Evolutionary conservation across 2,888 invertebrate species (phyloP), one percentile per base, ranked within the genome.

Genomic region (Drosophila sordidapex): DNA sequence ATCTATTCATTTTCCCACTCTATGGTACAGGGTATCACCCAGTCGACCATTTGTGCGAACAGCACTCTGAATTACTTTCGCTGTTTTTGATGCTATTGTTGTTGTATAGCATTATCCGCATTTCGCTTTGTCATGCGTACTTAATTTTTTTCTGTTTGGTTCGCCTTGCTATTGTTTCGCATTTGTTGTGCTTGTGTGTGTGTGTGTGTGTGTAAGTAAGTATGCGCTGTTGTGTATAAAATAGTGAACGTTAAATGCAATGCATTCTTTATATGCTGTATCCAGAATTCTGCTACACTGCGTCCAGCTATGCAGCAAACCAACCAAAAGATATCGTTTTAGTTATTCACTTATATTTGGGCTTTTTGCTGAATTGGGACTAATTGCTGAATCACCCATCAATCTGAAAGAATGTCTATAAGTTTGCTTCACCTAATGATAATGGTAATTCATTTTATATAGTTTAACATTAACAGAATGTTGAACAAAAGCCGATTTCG

Each of bases 71-170:
- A 36, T 36, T 54, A 27, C 21, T 54, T 48, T 36, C 35, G 27
- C 54, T 63, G 15, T n/a, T 56, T 21, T 49, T 59, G 25, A 38
- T 68, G 49, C 21, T 49, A 35, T 36, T 72, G 40, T 66, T 67
- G 25, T 62, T 72, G 40, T 62, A 64, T 63, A 64, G 67, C 67
- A 79, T 84, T 84, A 87, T 87, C 88, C 75, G 79, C 78, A 78
- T 83, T 82, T 81, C 66, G 66, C 68, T 76, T 83, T 81, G 76
- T 81, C 74, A 82, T 72, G 76, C 69, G 70, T 69, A 68, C 70
- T 81, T 79, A 75, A 58, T 43, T 56, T 57, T 56, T 53, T 65
- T 31, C 35, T 21, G 15, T 60, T 53, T 5, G 7, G 4, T 36
- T n/a, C n/a, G 8, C 18, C 8, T 31, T 48, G 43, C 63, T 21